Base-by-base conservation (phyloP, 2,113 vertebrate genomes). In the Ondatra zibethicus region DNA sequence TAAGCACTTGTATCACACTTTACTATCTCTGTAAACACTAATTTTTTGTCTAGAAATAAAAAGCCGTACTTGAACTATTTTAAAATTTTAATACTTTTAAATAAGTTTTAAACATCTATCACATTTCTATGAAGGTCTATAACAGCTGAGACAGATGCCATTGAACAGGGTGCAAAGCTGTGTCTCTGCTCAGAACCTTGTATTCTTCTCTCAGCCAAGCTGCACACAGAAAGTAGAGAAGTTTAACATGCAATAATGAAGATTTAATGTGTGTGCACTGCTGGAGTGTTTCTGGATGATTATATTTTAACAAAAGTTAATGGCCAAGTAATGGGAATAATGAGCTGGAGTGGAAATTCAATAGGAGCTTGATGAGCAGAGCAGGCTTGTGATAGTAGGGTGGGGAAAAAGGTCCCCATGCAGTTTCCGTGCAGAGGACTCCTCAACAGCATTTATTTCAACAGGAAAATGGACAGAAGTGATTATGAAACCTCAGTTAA, bases 251-350 rank as follows among this genome's bases (percentile, higher is more conserved):
- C 39, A 96, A 97, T 97, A 96, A 96, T 63, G 93, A 65, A 42
- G 85, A 72, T 86, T 96, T 94, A 97, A 97, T 95, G 96, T 89
- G 29, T 97, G 96, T 95, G 78, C 82, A 82, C 63, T 96, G 50
- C 75, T 96, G 93, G 90, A 97, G 70, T 97, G 88, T 58, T 97
- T 98, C 93, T 88, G 80, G 88, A 80, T 98, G 16, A 96, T 98
- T 98, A 98, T 96, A 93, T 98, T 98, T 98, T 98, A 98, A 96
- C 31, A 96, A 58, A 97, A 98, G 98, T 97, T 98, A 98, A 98
- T 98, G 80, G 65, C 81, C 94, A 95, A 94, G 33, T 93, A 98
- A 98, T 88, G 50, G 63, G 97, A 98, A 98, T 98, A 98, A 98
- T 96, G 96, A 97, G 39, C 88, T 96, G 95, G 73, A 97, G 82